These are phyloP conservation scores for Tenthredo amoena DNA, from an alignment of 2,888 invertebrate genomes.

Conservation along the genomic window DNA sequence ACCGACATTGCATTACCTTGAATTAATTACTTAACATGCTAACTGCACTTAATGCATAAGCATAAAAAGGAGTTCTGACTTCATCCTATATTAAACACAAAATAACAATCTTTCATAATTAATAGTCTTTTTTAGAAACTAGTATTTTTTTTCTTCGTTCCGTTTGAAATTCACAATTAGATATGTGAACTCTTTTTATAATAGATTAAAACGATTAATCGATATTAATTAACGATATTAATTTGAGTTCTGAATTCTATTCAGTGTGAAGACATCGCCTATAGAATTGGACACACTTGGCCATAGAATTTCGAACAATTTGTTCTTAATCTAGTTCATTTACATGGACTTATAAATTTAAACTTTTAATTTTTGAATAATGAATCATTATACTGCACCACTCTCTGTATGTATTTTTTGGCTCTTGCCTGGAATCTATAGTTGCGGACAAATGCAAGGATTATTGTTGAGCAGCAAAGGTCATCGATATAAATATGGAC, in stretches of 20 bases:
- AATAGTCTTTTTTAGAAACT: slow-evolving; percentile 46
- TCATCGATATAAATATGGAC: neutral
- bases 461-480: neutral
- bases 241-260: slow-evolving; percentile 11
- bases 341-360: neutral
- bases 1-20: slow-evolving; percentile 54
- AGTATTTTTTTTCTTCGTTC: neutral
- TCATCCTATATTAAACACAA: slow-evolving; percentile 50
- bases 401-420: slow-evolving; percentile 44
- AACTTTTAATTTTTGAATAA: slow-evolving; percentile 57
- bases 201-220: slow-evolving; percentile 32
- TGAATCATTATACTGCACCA: slow-evolving; percentile 61
- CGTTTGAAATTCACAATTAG: neutral
- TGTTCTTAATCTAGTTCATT: neutral
- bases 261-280: neutral
- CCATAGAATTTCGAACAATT: neutral
- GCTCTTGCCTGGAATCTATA: neutral
- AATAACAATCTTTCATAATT: slow-evolving; percentile 45
- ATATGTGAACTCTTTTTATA: neutral
- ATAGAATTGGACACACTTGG: neutral
- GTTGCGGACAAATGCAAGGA: neutral
- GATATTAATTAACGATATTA: slow-evolving; percentile 13
- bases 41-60: slow-evolving; percentile 72
- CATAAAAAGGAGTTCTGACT: slow-evolving; percentile 55
- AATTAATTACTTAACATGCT: slow-evolving; percentile 64